Base-by-base conservation (phyloP, 2,888 invertebrate genomes). In the Rotaria sp. region DNA sequence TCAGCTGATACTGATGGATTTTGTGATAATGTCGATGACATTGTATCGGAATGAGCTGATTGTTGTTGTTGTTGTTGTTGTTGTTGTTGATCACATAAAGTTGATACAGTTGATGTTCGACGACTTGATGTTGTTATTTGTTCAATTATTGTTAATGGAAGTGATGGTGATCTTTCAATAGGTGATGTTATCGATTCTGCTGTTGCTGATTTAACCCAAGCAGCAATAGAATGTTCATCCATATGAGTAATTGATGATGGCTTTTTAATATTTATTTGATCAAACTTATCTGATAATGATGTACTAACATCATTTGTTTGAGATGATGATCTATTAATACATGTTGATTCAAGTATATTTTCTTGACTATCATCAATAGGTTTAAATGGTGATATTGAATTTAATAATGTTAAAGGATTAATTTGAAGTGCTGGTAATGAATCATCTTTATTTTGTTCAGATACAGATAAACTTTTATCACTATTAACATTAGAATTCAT, bases 101-200 rank as follows among this genome's bases (percentile, higher is more conserved):
- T 80, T 45, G 80, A 80, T 45, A 45, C 80, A 26, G 45, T 41
- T 13, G 80, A 80, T 26, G n/a, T 18, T 13, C 45, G 26, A 38
- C 41, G 45, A n/a, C 45, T 45, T 15, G 18, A 18, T 30, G 45
- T 10, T 80, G 45, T 10, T 45, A 45, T 80, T 80, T 41, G 80
- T n/a, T 41, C 45, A 41, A 45, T 15, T 8, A 80, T 41, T 26
- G 41, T n/a, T 45, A 15, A 18, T 26, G 80, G 80, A 26, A 80
- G n/a, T n/a, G 80, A 80, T 80, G 80, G 80, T n/a, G 80, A 80
- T 26, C 80, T 18, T 45, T 80, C 80, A 80, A 80, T 41, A 11
- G 80, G 45, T 26, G 45, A 45, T n/a, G 11, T 2, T 2, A 13
- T 7, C 2, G 26, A 24, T 80, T 80, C 80, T 15, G 15, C 8